Percentiles rank a stretch among this genome's conserved stretches.
Evolutionary conservation across 2,888 invertebrate genomes (phyloP).

Genomic region (Callyntrura guangdongensis): DNA sequence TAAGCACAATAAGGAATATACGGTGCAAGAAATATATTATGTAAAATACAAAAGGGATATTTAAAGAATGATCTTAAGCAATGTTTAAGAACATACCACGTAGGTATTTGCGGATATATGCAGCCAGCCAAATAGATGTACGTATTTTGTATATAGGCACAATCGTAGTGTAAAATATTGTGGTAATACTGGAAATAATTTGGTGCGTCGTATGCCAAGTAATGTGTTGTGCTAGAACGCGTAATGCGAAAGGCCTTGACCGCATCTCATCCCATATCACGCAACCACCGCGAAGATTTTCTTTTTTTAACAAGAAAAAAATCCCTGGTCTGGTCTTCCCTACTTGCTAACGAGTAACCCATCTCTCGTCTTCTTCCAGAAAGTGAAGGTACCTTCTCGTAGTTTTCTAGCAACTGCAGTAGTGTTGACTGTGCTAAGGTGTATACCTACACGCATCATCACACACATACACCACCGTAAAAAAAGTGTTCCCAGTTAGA

Average conservation of each 20-base stretch:
- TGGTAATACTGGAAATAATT: too few species aligned
- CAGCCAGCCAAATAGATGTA: background rate
- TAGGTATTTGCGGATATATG: background rate
- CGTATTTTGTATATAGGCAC: background rate
- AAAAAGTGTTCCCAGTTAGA: background rate
- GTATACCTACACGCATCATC: background rate
- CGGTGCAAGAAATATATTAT: too few species aligned
- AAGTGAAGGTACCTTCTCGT: constrained; percentile 48
- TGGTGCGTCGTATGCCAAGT: background rate
- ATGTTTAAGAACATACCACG: background rate
- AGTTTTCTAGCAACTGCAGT: background rate
- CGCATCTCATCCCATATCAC: constrained; percentile 80
- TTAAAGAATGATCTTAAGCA: background rate
- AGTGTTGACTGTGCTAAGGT: too few species aligned
- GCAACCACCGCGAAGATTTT: constrained; percentile 78
- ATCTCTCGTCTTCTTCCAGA: constrained; percentile 25
- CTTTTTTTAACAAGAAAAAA: constrained; percentile 75
- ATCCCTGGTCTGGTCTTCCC: constrained; percentile 66
- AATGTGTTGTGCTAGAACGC: constrained; percentile 1
- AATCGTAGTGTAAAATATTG: too few species aligned
- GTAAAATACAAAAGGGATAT: background rate
- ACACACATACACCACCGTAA: constrained; percentile 23
- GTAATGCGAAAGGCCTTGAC: constrained; percentile 80
- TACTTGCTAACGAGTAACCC: constrained; percentile 38
- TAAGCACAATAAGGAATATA: background rate